Evolutionary conservation across 2,888 invertebrate genomes (phyloP), one percentile per base, ranked within the genome.

Genomic region (Aspidiotus destructor): DNA sequence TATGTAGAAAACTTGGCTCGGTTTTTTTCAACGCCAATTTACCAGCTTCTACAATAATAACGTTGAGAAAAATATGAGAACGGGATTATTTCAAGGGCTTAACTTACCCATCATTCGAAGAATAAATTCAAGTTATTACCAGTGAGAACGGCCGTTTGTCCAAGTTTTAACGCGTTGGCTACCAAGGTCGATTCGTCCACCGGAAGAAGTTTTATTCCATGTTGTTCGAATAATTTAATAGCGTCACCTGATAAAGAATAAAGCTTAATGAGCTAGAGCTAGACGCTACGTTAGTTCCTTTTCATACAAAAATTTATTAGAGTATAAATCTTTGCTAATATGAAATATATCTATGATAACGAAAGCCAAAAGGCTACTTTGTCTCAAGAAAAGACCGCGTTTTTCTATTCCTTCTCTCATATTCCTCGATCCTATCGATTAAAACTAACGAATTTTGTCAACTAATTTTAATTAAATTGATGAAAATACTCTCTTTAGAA

Each of bases 111-210:
- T 55, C 7, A 1, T 11, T 13, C 6, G 16, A 58, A 58, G 60
- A 11, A 57, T 40, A 63, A 60, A 15, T 57, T 57, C 41, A 44
- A 70, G 58, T 8, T 71, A 60, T 70, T 76, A 85, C 85, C 85
- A 71, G 89, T 92, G 61, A 93, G 82, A 72, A 91, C 86, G 68
- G 93, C 84, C 71, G 89, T 89, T 75, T 92, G 86, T 0, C 93
- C 93, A 77, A 86, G 88, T 79, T 89, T 88, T 76, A 94, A 83
- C 44, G 91, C 92, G 70, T 84, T 86, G 72, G 87, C 86, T 69
- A 92, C 84, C 71, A 88, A 82, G 70, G 80, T 87, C 78, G 80
- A 84, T 73, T 86, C 85, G 76, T 92, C 92, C 28, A 85, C 81
- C 63, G 90, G 87, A n/a, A 69, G 54, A 52, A 62, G 42, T 57